Evolutionary conservation across 2,888 invertebrate species (phyloP).

Genomic region (Psococerastis gibbosa): DNA sequence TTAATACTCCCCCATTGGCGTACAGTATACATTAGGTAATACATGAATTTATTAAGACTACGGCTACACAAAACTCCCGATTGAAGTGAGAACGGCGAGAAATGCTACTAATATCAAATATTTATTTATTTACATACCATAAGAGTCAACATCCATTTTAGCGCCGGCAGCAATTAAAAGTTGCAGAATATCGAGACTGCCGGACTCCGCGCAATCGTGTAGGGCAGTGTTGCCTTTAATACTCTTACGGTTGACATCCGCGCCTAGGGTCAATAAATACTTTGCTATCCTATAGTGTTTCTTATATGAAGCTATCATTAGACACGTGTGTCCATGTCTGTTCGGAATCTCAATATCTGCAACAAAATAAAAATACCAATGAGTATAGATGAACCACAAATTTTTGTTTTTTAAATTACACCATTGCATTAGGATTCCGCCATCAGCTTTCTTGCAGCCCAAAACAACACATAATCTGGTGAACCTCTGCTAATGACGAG

Average conservation of each 20-base stretch:
- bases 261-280: constrained; percentile 67
- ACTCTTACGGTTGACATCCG: constrained; percentile 83
- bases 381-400: too few relatives aligned
- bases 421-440: too few relatives aligned
- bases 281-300: constrained; percentile 81
- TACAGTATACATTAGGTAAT: not conserved
- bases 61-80: not conserved
- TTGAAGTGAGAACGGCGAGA: not conserved
- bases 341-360: constrained; percentile 90
- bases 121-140: constrained; percentile 36
- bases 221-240: constrained; percentile 90
- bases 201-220: constrained; percentile 94
- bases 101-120: too few relatives aligned
- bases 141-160: constrained; percentile 83
- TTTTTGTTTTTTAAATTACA: too few relatives aligned
- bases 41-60: constrained; percentile 1
- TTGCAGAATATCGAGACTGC: constrained; percentile 80
- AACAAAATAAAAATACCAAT: constrained; percentile 21
- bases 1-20: too few relatives aligned
- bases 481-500: too few relatives aligned
- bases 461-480: too few relatives aligned
- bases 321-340: constrained; percentile 85
- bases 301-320: constrained; percentile 97
- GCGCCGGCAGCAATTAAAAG: constrained; percentile 74
- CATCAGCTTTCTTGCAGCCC: too few relatives aligned